Conservation (phyloP, 1,140 invertebrate species). For the Pteromalus puparum region DNA sequence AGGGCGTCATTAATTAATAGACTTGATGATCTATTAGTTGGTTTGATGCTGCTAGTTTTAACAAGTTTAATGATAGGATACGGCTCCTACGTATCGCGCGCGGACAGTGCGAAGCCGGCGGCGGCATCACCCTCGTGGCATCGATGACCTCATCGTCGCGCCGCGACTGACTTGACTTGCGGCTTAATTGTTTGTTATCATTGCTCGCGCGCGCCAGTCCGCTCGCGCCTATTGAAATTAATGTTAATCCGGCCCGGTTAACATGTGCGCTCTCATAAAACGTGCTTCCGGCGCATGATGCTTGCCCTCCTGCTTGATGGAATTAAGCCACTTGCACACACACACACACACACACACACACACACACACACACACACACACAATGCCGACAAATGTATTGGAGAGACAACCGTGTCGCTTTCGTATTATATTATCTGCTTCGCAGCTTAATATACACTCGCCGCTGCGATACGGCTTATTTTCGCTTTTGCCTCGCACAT, state of each 20-base stretch:
- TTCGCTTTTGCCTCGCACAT: not conserved
- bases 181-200: conserved; percentile 75
- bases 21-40: conserved; percentile 74
- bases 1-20: conserved; percentile 73
- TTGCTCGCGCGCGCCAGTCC: conserved; percentile 66
- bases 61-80: conserved; percentile 73
- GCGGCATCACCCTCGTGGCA: conserved; percentile 66
- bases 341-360: conserved; percentile 23
- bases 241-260: conserved; percentile 73
- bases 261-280: conserved; percentile 72
- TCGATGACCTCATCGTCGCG: conserved; percentile 74
- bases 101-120: conserved; percentile 25
- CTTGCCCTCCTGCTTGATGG: conserved; percentile 64
- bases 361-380: not conserved
- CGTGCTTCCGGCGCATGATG: conserved; percentile 71
- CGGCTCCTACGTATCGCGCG: conserved; percentile 70
- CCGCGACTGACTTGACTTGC: conserved; percentile 66
- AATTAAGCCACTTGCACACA: conserved; percentile 71
- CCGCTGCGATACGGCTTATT: conserved; percentile 31
- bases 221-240: conserved; percentile 73
- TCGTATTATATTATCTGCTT: not conserved
- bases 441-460: conserved; percentile 24
- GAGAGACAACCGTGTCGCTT: conserved; percentile 30
- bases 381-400: conserved; percentile 41
- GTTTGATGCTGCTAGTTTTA: conserved; percentile 70